These are phyloP conservation scores for Dryococelus australis DNA, from an alignment of 2,888 invertebrate species.

Conservation along the genomic window DNA sequence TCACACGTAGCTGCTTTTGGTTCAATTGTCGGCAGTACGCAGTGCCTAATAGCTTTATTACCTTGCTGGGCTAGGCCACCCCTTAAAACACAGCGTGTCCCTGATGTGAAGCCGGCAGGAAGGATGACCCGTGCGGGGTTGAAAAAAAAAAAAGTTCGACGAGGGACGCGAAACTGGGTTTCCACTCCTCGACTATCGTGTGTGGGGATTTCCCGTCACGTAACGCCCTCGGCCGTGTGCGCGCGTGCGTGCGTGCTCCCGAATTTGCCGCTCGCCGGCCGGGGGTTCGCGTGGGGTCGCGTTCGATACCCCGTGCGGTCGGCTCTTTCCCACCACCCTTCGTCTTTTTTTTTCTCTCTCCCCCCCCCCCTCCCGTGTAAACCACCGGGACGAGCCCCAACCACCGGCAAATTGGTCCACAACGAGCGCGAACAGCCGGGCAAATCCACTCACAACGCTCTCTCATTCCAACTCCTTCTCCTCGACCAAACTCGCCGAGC, in stretches of 20 bases:
- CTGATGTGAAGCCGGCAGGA: no score
- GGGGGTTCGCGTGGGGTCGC: background rate
- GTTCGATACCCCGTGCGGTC: conserved; percentile 16
- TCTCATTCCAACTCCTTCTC: background rate
- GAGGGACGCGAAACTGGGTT: background rate
- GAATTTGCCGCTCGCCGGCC: background rate
- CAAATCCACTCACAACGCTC: background rate
- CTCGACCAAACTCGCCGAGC: background rate
- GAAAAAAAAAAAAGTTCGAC: no score
- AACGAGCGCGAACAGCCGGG: background rate
- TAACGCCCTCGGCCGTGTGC: background rate
- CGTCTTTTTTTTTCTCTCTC: background rate
- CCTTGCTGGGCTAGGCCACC: no score
- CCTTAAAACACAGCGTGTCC: no score
- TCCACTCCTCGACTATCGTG: background rate
- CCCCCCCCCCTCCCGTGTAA: no score
- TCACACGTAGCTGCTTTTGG: no score
- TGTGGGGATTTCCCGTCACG: background rate
- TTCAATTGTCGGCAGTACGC: no score
- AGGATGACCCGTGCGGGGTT: no score
- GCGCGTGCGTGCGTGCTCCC: background rate
- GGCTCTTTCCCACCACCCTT: background rate
- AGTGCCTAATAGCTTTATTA: no score
- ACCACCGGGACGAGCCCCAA: background rate
- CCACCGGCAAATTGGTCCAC: background rate